Evolutionary conservation across 2,888 invertebrate genomes (phyloP), one percentile per base, ranked within the genome.

Genomic region (Trichopria drosophilae): DNA sequence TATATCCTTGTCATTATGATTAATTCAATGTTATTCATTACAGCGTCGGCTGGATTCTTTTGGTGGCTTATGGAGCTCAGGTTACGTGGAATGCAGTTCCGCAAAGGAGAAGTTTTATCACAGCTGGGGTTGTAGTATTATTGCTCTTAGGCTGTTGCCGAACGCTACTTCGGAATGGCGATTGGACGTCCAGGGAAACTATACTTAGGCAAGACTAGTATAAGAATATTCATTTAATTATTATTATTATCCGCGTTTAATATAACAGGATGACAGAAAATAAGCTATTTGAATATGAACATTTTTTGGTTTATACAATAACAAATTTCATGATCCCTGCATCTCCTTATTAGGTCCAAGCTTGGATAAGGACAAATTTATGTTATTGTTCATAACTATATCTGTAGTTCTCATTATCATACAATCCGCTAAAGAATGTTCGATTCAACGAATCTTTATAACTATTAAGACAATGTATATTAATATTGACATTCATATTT

Each of bases 41-140:
- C 81, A 91, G 91, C 68, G 82, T 91, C 68, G 92, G 92, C 1
- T 86, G 86, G 71, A 88, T 89, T 50, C 77, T 93, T 37, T 76
- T 93, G 45, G 84, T 90, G 19, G 87, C 82, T 1, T 84, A 86
- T 67, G 90, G 90, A 2, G 80, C 86, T 35, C 87, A 88, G 73
- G 72, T 84, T 61, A 71, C 84, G 60, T 86, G 86, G 84, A 75
- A 77, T 28, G 73, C 76, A 20, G 76, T 81, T 60, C 75, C 79
- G 7, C 75, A 76, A 57, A 69, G 78, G 57, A 77, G 79, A 63
- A 77, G 76, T 35, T 67, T 82, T 52, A 67, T 84, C 37, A 78
- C 78, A 36, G 67, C 81, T 9, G 79, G 82, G 1, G 77, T 83
- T 16, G 75, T 78, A 3, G 71, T 85, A 15, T 76, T 88, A 16